Evolutionary conservation across 2,113 vertebrate species (phyloP).

Genomic region (Oceanites oceanicus): DNA sequence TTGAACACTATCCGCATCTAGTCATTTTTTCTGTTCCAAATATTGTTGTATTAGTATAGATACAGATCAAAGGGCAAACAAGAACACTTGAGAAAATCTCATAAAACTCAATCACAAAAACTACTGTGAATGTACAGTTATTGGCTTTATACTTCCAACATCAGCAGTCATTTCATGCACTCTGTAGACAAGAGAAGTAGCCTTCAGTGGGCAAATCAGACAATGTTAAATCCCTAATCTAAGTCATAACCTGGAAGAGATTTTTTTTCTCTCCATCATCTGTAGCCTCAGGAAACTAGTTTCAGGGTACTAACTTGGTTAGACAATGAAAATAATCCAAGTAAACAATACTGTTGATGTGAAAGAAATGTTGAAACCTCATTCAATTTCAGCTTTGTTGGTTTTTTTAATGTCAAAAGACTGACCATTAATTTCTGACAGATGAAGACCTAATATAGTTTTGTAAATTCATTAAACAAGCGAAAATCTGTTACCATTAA

Average conservation of each 20-base stretch:
- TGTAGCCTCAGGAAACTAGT: not conserved
- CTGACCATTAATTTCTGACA: not conserved
- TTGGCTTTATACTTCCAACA: not conserved
- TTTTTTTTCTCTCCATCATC: not conserved
- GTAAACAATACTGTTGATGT: not conserved
- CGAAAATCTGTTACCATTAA: not conserved
- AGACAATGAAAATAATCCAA: not conserved
- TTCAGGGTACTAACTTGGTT: not conserved
- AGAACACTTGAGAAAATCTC: not conserved
- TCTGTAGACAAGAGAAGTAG: not conserved
- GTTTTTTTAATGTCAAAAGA: not conserved
- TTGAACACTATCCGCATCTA: not conserved
- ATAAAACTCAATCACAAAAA: not conserved
- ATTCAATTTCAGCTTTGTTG: not conserved
- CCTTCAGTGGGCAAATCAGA: not conserved
- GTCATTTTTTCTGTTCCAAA: not conserved
- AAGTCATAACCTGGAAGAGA: not conserved
- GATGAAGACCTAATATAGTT: not conserved
- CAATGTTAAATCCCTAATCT: not conserved
- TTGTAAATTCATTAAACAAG: not conserved
- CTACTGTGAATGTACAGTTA: not conserved
- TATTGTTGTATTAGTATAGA: not conserved
- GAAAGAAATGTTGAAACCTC: not conserved
- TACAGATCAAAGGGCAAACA: not conserved
- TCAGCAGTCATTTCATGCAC: not conserved